These are phyloP conservation scores for Nothocercus nigrocapillus DNA, from an alignment of 2,113 vertebrate species.

Conservation along the genomic window DNA sequence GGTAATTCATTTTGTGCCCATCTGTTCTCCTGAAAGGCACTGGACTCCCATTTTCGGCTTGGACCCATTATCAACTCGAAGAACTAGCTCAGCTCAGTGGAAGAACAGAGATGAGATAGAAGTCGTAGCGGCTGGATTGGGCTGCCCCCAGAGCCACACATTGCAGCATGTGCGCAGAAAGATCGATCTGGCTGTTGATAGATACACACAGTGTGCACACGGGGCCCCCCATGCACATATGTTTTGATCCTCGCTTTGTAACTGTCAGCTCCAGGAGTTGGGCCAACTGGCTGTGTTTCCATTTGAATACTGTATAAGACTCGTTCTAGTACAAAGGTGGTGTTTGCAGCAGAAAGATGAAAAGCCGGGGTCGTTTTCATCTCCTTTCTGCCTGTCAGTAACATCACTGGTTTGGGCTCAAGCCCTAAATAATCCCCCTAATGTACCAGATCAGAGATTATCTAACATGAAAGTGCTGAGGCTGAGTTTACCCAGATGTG, in stretches of 20 bases:
- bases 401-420: neutral
- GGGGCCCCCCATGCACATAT: neutral
- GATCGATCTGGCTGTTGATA: neutral
- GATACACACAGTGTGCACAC: fast-evolving
- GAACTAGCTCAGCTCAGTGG: neutral
- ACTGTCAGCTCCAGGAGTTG: neutral
- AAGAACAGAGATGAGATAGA: neutral
- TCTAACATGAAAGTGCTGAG: neutral
- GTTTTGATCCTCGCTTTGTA: slow-evolving; percentile 19
- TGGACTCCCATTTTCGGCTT: neutral
- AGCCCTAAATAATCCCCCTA: slow-evolving; percentile 2
- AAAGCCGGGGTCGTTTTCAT: slow-evolving; percentile 13
- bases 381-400: neutral
- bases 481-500: neutral
- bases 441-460: neutral
- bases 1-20: neutral
- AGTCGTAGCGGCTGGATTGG: neutral
- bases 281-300: slow-evolving; percentile 4
- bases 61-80: neutral
- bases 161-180: neutral
- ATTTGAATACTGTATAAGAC: neutral
- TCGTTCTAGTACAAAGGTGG: neutral
- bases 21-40: neutral
- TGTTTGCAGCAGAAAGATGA: neutral
- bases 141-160: neutral